Percentiles rank a stretch among this genome's conserved stretches.
Conservation (phyloP, 2,113 vertebrate genomes). For the Oophaga pumilio region DNA sequence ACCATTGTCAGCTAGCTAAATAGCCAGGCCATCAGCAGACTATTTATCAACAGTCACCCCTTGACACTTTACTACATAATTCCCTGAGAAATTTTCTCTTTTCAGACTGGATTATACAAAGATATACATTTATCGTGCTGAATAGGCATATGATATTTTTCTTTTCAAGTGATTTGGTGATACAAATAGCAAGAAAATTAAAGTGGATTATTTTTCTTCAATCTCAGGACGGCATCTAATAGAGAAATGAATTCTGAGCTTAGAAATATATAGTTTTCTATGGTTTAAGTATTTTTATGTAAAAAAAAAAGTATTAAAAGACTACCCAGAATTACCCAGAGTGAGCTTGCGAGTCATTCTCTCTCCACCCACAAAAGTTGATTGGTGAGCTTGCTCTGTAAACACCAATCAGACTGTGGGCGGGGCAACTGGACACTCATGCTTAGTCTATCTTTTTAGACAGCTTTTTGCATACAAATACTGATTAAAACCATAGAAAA, state of each 20-base stretch:
- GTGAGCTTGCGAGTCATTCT: too few relatives aligned
- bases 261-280: background rate
- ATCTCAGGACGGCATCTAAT: background rate
- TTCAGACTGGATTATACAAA: too few relatives aligned
- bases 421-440: too few relatives aligned
- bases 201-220: background rate
- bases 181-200: background rate
- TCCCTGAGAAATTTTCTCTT: too few relatives aligned
- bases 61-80: background rate
- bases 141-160: too few relatives aligned
- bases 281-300: background rate
- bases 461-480: background rate
- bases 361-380: too few relatives aligned
- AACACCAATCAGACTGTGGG: too few relatives aligned
- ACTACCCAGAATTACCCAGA: background rate
- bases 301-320: background rate
- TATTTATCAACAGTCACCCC: background rate
- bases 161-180: background rate
- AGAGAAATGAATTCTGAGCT: background rate
- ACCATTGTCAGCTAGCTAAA: too few relatives aligned
- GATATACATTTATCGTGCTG: too few relatives aligned
- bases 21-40: too few relatives aligned
- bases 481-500: background rate
- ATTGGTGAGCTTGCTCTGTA: too few relatives aligned
- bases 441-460: background rate